Base-by-base conservation (phyloP, 2,797 vertebrate species). In the Ataeniobius toweri region DNA sequence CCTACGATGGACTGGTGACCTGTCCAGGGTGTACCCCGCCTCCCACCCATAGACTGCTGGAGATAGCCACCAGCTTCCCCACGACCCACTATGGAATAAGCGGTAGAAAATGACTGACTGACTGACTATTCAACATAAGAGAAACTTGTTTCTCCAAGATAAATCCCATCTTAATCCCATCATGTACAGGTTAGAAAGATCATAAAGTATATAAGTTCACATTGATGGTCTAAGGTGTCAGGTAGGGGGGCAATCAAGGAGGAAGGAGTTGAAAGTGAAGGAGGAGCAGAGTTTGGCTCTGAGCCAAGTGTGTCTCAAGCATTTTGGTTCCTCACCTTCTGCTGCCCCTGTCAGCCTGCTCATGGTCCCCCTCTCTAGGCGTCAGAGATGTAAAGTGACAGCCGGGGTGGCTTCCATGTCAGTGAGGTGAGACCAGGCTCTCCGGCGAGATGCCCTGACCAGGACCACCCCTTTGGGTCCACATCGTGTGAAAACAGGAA, bases 251-350 rank as follows among this genome's bases (percentile, higher is more conserved):
- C n/a, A 36, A 58, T 39, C 13, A 6, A 20, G 12, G 26, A 5
- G 5, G n/a, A 24, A 41, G 5, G 9, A 28, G 8, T 4, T 74
- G 61, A 67, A 63, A 75, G 73, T 22, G 12, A 75, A 56, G 69
- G 80, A 76, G 76, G 78, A 86, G 74, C 61, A n/a, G 78, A 81
- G 85, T 92, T 92, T 94, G 91, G 93, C 94, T 94, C 80, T 82
- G 89, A 94, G 94, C 94, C 92, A 92, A 91, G 86, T 89, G 90
- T 94, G 94, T 94, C 94, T 92, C 74, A 90, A 93, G 91, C 86
- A 82, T 94, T 94, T 91, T 93, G 87, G 91, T 83, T 94, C 91
- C 81, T 94, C 94, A 93, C 92, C 92, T 94, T 89, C 89, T 26
- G 26, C 83, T 83, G 86, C 84, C 86, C 89, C 92, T 90, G 91